Conservation (phyloP, 2,113 vertebrate species). For the Bufo gargarizans region DNA sequence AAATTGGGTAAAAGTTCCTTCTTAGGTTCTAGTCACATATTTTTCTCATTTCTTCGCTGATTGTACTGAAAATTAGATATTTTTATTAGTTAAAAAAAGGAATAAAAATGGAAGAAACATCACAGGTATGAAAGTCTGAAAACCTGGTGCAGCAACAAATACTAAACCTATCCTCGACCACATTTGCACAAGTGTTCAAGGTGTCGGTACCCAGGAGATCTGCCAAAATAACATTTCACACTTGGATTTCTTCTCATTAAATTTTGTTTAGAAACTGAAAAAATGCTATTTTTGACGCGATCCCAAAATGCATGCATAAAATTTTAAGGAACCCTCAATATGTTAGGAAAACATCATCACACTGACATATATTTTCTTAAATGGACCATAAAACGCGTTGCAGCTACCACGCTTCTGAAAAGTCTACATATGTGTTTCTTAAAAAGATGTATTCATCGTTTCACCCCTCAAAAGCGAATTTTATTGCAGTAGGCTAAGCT, state of each 20-base stretch:
- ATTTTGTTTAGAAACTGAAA: slow-evolving; percentile 56
- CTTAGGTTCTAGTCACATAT: neutral
- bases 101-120: slow-evolving; percentile 4
- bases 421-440: slow-evolving; percentile 52
- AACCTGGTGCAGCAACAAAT: slow-evolving; percentile 21
- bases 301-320: slow-evolving; percentile 59
- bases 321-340: slow-evolving; percentile 57
- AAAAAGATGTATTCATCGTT: slow-evolving; percentile 50
- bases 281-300: slow-evolving; percentile 59
- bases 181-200: slow-evolving; percentile 50
- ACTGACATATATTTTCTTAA: slow-evolving; percentile 57
- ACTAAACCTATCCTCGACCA: slow-evolving; percentile 44
- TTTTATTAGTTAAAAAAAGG: neutral
- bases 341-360: slow-evolving; percentile 56
- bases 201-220: slow-evolving; percentile 52
- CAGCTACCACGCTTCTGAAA: slow-evolving; percentile 36
- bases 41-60: neutral
- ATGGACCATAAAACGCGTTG: slow-evolving; percentile 48
- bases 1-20: neutral
- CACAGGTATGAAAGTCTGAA: slow-evolving; percentile 23
- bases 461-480: slow-evolving; percentile 40
- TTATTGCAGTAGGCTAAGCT: slow-evolving; percentile 46
- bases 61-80: neutral
- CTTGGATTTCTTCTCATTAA: slow-evolving; percentile 57
- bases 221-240: slow-evolving; percentile 60